Evolutionary conservation across 1,140 invertebrate genomes (phyloP), one percentile per base, ranked within the genome.

Genomic region (Meloidogyne exigua): DNA sequence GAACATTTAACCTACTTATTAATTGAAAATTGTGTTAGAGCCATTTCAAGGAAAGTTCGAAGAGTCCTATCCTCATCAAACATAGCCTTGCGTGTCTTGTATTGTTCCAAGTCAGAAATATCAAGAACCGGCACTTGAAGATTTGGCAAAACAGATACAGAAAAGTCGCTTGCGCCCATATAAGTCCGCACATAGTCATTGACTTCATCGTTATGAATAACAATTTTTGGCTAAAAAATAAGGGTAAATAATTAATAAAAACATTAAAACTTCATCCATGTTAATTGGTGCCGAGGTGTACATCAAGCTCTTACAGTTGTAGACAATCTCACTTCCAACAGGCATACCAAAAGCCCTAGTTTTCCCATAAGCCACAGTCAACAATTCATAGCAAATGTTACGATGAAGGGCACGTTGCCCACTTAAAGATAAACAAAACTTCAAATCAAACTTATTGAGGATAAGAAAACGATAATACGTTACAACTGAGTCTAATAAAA

Each of bases 41-140:
- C 64, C 76, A 79, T 68, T 18, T 79, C 77, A 26, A 79, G 65
- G 39, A 79, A 79, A 74, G 77, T 79, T 21, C 77, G 77, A 28
- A 79, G 62, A 26, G 77, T 75, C 15, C 77, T 79, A 49, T 79
- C 77, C 39, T 79, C 77, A n/a, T 79, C 28, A 75, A 68, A 79
- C 9, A 79, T n/a, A n/a, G 77, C 77, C 13, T 79, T 72, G 3
- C 44, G 44, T 26, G 76, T 57, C 11, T 67, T 69, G 75, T 79
- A 79, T 49, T 79, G 77, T 15, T 64, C 23, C 21, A 68, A 63
- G 28, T 79, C 77, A 23, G 62, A 66, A 18, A 79, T 23, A 72
- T 80, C 64, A 4, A 79, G 36, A 9, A 72, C 68, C 15, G 65
- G 76, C 28, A 26, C 25, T 32, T 72, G 71, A 5, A 15, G 42